Evolutionary conservation across 1,140 invertebrate genomes (phyloP), one percentile per base, ranked within the genome.

Genomic region (Cardiocondyla obscurior): DNA sequence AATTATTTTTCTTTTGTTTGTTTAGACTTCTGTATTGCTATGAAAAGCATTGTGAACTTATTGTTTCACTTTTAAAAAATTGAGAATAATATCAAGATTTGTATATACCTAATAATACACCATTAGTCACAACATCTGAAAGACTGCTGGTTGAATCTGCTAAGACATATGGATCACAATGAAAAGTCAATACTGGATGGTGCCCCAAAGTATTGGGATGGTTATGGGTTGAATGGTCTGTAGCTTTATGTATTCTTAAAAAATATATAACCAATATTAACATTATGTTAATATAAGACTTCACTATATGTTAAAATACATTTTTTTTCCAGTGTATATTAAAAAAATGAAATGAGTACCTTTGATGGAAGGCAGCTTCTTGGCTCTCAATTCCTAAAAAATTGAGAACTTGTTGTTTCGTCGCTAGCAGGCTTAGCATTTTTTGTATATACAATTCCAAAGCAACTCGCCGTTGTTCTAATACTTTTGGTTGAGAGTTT

Each of bases 401-500:
- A 84, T 93, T 93, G n/a, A 94, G 86, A 53, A 94, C 93, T 74
- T 94, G 94, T 70, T 93, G 92, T 79, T 92, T 94, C 22, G 94
- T 93, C 42, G 87, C 88, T 53, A 93, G 88, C 60, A 94, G 84
- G 64, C 90, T 91, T 30, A 95, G 84, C 93, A 95, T 94, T 86
- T 94, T 95, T 87, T 96, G 95, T 33, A 96, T 91, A 84, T 96
- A 96, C 51, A 90, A 82, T 88, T 96, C 95, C 55, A 96, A 82
- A 36, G 94, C 94, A 42, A 90, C 92, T 85, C 95, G 87, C 69
- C 96, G 93, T 70, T 96, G 95, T 90, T 96, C 95, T 46, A 96
- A 91, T 16, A 96, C 95, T 91, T 95, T 96, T 42, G 94, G 94
- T 82, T 95, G 95, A 12, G 94, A 95, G 88, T 96, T 96, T 73